Base-by-base conservation (phyloP, 2,797 vertebrate genomes). In the Dallia pectoralis region DNA sequence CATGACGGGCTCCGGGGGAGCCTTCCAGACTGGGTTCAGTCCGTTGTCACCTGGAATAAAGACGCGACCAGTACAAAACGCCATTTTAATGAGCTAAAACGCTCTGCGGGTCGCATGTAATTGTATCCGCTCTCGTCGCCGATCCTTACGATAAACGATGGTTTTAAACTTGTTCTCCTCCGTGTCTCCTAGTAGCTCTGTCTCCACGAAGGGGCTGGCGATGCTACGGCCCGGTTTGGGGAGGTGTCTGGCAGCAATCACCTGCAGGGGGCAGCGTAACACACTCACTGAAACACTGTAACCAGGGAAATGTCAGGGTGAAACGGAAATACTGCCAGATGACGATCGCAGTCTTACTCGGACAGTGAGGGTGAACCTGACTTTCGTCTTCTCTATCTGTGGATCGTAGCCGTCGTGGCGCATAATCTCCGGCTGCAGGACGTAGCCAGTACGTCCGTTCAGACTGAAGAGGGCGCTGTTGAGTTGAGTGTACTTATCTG, bases 91-190 rank as follows among this genome's bases (percentile, higher is more conserved):
- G 11, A 6, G 16, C n/a, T 22, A 11, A 22, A 56, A 12, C 8
- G 22, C 9, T 22, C 25, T 12, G 53, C 9, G 53, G 53, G 9
- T 11, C 22, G 53, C 8, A 56, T 56, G 53, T 56, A 5, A 25
- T 51, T 48, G 29, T 7, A 25, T 65, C 9, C 47, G 16, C 6
- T 49, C 69, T 30, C 44, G 25, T 36, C 36, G 15, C 0, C 33
- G 7, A 75, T 77, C 86, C 97, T 95, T 91, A 99, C 97, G 94
- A 79, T 94, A 94, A 70, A 99, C 97, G 0, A 88, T 90, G 0
- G 97, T 98, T 91, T 98, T 98, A 87, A 94, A 96, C 89, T 97
- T 98, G 83, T 73, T 93, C 79, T 95, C 96, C 51, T 99, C 97
- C 0, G 93, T 92, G 74, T 97, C 93, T 19, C 97, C 98, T n/a